Conservation (phyloP, 2,888 invertebrate species). For the Metellina segmentata region DNA sequence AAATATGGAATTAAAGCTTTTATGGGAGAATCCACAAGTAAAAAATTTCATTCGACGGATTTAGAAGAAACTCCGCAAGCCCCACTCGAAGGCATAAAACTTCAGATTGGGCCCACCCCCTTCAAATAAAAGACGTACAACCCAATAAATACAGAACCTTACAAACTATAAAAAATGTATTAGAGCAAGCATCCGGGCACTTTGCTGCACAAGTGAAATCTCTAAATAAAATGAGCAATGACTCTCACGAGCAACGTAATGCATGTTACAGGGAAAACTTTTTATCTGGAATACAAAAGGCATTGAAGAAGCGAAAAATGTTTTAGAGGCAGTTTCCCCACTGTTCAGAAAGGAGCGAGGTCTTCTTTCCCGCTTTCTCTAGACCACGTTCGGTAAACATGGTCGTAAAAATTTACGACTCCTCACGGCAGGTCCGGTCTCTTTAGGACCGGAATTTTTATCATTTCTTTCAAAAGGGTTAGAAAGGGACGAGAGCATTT, state of each 20-base stretch:
- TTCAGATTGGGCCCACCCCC: not conserved
- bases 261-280: not conserved
- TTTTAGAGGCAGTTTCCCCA: constrained; percentile 26
- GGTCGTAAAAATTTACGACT: constrained; percentile 67
- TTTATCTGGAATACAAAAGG: constrained; percentile 31
- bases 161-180: not conserved
- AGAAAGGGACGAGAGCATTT: not conserved
- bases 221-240: constrained; percentile 21
- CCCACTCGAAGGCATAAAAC: not conserved
- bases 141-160: not conserved
- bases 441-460: constrained; percentile 32
- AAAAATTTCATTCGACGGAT: not conserved
- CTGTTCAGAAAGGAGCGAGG: constrained; percentile 24
- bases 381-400: constrained; percentile 41
- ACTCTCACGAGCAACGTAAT: constrained; percentile 31
- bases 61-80: not conserved
- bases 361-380: constrained; percentile 4
- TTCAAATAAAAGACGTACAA: not conserved
- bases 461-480: constrained; percentile 15
- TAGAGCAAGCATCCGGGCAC: not conserved
- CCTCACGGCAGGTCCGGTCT: not conserved
- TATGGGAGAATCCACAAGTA: not conserved
- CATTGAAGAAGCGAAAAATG: constrained; percentile 28
- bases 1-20: not conserved
- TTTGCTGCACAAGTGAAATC: not conserved